Conservation (phyloP, 2,888 invertebrate species). For the Thumatha senex region DNA sequence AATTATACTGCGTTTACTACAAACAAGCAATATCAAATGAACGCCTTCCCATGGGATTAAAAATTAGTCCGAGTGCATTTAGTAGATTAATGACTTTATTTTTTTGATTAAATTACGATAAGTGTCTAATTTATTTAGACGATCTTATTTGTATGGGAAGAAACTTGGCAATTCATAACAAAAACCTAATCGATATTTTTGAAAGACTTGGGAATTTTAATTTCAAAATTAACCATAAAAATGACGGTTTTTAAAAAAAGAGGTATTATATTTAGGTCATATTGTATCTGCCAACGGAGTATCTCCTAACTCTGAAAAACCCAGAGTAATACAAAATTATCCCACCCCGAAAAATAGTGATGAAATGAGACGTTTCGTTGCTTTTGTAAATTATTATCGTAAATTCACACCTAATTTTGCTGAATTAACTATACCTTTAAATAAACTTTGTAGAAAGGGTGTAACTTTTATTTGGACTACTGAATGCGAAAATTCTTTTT, state of each 20-base stretch:
- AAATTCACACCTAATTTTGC: conserved; percentile 1
- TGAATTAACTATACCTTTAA: not conserved
- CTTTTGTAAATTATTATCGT: not conserved
- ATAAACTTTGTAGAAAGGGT: conserved; percentile 1
- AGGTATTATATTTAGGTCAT: conserved; percentile 1
- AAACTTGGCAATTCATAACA: not conserved
- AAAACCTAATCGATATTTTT: conserved; percentile 12
- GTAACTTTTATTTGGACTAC: not conserved
- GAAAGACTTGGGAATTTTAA: conserved; percentile 13
- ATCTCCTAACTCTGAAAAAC: conserved; percentile 1
- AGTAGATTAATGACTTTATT: not conserved
- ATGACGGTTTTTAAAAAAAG: not conserved
- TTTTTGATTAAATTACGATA: conserved; percentile 2
- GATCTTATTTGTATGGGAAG: not conserved
- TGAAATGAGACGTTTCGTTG: not conserved
- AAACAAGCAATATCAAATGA: conserved; percentile 9
- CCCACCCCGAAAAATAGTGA: not conserved
- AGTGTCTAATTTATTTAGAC: not conserved
- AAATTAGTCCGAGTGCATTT: conserved; percentile 10
- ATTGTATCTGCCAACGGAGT: conserved; percentile 2
- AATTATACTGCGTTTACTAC: conserved; percentile 16
- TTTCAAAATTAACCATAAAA: not conserved
- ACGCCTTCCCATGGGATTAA: conserved; percentile 13
- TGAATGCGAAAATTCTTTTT: not conserved
- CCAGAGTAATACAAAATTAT: not conserved